Evolutionary conservation across 1,140 invertebrate genomes (phyloP), one percentile per base, ranked within the genome.

Genomic region (Leptopilina boulardi): DNA sequence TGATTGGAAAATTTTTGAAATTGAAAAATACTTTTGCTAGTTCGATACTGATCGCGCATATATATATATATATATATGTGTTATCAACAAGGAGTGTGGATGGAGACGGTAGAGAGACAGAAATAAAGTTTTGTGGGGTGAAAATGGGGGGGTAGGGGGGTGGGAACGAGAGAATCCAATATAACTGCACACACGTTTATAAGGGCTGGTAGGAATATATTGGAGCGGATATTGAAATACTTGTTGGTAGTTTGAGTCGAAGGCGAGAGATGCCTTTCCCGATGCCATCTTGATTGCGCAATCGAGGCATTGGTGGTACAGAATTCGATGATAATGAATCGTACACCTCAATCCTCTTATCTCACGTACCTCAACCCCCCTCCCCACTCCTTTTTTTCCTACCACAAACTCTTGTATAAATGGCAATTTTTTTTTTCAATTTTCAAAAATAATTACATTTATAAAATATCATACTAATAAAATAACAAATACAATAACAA

Each of bases 161-260:
- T 59, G 54, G 54, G 78, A 80, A 77, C 73, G 84, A 85, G 85
- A 86, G 85, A 89, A 90, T 90, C 84, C 88, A 90, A 90, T 90
- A 90, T 89, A 89, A 88, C 87, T 88, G 87, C 88, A 89, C 87
- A 89, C 87, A 90, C 89, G 89, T 88, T 89, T 86, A 88, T 88
- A 85, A 38, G 83, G 86, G 84, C 86, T 85, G 86, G 87, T 89
- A 84, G 85, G 88, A 89, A 89, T 90, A 90, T 90, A 90, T 90
- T 90, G 88, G 89, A 88, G 83, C 85, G 86, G 88, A 90, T 90
- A 90, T 90, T 90, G 89, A 90, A 90, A 90, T 90, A 90, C 89
- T 90, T 90, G 88, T 90, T 89, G 89, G 89, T 90, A 90, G 89
- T 90, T 89, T 90, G 88, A 89, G 88, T 90, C 88, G 87, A 87